These are phyloP conservation scores for Cyanistes caeruleus DNA, from an alignment of 2,113 vertebrate species.

Conservation along the genomic window DNA sequence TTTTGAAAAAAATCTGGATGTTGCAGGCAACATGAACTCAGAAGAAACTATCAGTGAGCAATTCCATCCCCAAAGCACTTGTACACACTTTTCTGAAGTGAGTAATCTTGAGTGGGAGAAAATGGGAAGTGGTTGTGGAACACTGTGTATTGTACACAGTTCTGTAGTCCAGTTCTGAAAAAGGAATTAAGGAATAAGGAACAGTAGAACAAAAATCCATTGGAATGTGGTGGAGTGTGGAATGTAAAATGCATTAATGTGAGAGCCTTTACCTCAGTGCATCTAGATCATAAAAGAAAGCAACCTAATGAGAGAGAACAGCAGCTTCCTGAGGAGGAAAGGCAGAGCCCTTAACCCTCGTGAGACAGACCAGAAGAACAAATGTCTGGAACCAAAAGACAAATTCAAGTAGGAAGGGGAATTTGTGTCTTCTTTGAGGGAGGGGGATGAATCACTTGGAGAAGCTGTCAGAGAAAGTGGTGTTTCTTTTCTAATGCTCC, in stretches of 20 bases:
- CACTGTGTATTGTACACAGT: not conserved
- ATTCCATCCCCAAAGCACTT: not conserved
- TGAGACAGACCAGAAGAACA: not conserved
- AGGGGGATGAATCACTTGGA: not conserved
- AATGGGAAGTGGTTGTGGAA: not conserved
- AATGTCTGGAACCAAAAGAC: not conserved
- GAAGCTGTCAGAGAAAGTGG: not conserved
- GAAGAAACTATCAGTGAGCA: not conserved
- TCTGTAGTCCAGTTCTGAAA: not conserved
- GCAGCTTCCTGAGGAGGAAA: not conserved
- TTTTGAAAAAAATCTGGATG: not conserved
- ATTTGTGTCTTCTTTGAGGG: not conserved
- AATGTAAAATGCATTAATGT: not conserved
- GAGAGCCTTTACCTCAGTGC: not conserved
- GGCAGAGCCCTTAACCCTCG: not conserved
- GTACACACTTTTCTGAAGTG: not conserved
- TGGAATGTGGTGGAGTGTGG: not conserved
- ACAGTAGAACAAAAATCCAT: not conserved
- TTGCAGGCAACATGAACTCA: accelerated
- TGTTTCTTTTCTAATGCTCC: not conserved
- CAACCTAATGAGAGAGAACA: not conserved
- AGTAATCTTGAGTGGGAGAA: not conserved
- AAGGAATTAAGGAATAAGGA: not conserved
- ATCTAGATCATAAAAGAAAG: not conserved
- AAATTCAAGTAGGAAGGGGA: not conserved